phyloP scores from a whole-genome alignment of 2,113 vertebrate genomes.

The Ciconia maguari region DNA sequence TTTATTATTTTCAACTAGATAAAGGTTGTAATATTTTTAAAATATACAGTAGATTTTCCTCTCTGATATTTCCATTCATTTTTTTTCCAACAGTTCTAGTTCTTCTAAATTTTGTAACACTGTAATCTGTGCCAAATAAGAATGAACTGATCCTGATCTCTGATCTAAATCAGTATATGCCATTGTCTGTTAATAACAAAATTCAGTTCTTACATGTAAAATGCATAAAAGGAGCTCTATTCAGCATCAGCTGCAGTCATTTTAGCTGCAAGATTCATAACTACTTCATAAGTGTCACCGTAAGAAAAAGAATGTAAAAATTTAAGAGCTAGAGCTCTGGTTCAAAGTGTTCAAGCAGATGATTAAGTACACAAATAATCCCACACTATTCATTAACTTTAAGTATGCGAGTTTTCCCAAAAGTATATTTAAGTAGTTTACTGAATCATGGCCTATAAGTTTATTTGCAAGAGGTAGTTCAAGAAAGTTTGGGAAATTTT shows the following conservation, averaged over 20 bases:
- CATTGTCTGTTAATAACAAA: background rate
- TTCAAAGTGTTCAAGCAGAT: background rate
- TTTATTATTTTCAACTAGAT: background rate
- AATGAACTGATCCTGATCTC: background rate
- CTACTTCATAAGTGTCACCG: background rate
- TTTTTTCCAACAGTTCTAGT: background rate
- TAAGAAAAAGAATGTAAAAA: background rate
- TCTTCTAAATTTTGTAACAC: background rate
- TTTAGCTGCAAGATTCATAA: background rate
- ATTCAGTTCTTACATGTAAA: background rate
- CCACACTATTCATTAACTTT: background rate
- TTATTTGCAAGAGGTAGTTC: background rate
- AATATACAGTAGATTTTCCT: background rate
- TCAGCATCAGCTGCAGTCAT: background rate
- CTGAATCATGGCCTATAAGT: background rate
- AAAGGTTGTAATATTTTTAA: background rate
- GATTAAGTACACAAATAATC: background rate
- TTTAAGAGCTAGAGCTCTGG: background rate
- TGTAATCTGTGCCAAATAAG: background rate
- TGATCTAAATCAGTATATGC: background rate
- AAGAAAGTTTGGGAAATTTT: background rate
- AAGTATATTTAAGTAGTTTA: background rate
- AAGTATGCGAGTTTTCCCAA: background rate
- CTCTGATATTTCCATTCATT: background rate
- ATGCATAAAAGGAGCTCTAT: background rate